Conservation (phyloP, 2,113 vertebrate genomes). For the Pterocles burchelli region DNA sequence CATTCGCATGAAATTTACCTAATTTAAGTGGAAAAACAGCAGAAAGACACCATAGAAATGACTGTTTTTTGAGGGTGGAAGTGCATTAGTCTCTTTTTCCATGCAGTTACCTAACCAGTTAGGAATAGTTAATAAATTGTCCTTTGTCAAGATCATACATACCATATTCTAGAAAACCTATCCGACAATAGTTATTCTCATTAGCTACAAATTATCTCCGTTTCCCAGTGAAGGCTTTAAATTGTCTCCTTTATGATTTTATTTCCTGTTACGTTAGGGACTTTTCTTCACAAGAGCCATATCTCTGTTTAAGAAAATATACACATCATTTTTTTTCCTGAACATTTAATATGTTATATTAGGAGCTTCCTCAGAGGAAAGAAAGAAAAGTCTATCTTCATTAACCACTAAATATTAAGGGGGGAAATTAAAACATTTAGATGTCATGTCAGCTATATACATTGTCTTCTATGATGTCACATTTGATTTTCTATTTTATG, state of each 20-base stretch:
- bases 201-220: neutral
- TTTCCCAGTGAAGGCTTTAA: neutral
- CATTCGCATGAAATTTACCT: neutral
- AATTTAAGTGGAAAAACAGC: neutral
- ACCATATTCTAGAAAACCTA: neutral
- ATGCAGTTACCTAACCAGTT: neutral
- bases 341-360: neutral
- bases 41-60: neutral
- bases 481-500: slow-evolving; percentile 48
- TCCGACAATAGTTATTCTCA: neutral
- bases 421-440: slow-evolving; percentile 10
- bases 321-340: neutral
- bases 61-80: neutral
- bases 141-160: neutral
- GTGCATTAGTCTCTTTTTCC: neutral
- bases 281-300: neutral
- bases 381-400: neutral
- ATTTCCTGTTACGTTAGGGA: neutral
- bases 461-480: slow-evolving; percentile 43
- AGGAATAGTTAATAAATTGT: neutral
- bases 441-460: slow-evolving; percentile 43
- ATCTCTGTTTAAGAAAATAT: neutral
- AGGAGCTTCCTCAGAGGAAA: neutral
- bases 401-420: neutral
- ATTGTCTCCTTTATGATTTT: neutral